These are phyloP conservation scores for Acrocera orbiculus DNA, from an alignment of 2,888 invertebrate species.

Conservation along the genomic window DNA sequence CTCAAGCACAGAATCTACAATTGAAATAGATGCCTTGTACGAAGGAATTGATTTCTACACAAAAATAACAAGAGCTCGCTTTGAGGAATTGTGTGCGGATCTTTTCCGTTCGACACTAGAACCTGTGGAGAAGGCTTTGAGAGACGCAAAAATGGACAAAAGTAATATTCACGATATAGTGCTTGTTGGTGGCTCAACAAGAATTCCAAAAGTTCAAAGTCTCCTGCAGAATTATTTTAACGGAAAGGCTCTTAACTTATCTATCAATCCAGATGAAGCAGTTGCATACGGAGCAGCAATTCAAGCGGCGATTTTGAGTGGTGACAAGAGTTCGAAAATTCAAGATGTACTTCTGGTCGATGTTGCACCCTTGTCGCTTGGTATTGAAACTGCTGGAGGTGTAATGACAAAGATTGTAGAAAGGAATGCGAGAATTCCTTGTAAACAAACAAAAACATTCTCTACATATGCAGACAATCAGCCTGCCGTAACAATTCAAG, in stretches of 20 bases:
- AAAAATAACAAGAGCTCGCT: slow-evolving; percentile 52
- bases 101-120: slow-evolving; percentile 53
- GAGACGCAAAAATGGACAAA: slow-evolving; percentile 64
- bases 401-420: slow-evolving; percentile 63
- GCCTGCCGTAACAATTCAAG: slow-evolving; percentile 53
- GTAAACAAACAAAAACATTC: slow-evolving; percentile 55
- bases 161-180: slow-evolving; percentile 59
- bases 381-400: slow-evolving; percentile 66
- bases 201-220: slow-evolving; percentile 62
- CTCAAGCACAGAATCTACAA: slow-evolving; percentile 55
- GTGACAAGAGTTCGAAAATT: slow-evolving; percentile 50
- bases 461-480: slow-evolving; percentile 71
- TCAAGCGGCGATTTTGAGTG: slow-evolving; percentile 53
- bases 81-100: slow-evolving; percentile 56
- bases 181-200: slow-evolving; percentile 63
- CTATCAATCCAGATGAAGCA: slow-evolving; percentile 66
- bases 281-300: slow-evolving; percentile 64
- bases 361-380: slow-evolving; percentile 49
- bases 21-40: slow-evolving; percentile 57
- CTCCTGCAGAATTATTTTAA: slow-evolving; percentile 58
- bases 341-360: slow-evolving; percentile 56
- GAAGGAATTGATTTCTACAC: slow-evolving; percentile 60
- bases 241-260: slow-evolving; percentile 51
- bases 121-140: slow-evolving; percentile 61
- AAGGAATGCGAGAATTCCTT: slow-evolving; percentile 51